Conservation (phyloP, 2,888 invertebrate genomes). For the Pycnomerus fuliginosus region DNA sequence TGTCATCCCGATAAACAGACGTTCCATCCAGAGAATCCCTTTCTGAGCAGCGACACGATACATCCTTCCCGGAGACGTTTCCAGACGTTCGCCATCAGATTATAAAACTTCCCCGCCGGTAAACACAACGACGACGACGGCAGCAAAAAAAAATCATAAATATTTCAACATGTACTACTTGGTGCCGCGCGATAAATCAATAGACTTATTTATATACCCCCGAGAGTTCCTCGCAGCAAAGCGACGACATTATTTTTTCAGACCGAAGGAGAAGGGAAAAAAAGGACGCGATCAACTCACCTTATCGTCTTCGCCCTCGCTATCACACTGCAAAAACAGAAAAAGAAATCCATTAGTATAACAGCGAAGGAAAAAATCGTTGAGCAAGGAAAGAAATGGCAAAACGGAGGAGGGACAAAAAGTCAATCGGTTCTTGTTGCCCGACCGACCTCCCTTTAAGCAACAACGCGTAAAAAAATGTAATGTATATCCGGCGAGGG, state of each 20-base stretch:
- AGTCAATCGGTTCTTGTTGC: slow-evolving; percentile 39
- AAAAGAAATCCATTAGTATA: slow-evolving; percentile 47
- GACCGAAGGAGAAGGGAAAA: too few species aligned
- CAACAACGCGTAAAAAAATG: too few species aligned
- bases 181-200: slow-evolving; percentile 10
- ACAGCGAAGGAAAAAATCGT: slow-evolving; percentile 30
- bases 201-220: slow-evolving; percentile 14
- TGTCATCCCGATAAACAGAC: slow-evolving; percentile 15
- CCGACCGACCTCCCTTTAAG: too few species aligned
- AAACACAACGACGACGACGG: slow-evolving; percentile 9
- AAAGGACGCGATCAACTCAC: too few species aligned
- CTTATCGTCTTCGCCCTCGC: slow-evolving; percentile 90
- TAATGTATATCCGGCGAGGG: too few species aligned
- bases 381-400: slow-evolving; percentile 13
- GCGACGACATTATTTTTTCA: too few species aligned
- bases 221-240: slow-evolving; percentile 7
- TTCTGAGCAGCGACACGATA: slow-evolving; percentile 7
- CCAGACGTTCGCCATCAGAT: slow-evolving; percentile 12
- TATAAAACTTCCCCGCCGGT: slow-evolving; percentile 6
- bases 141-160: slow-evolving; percentile 12
- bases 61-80: slow-evolving; percentile 12
- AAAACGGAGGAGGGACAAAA: slow-evolving; percentile 31
- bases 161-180: slow-evolving; percentile 10
- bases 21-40: slow-evolving; percentile 12
- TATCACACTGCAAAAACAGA: slow-evolving; percentile 83